phyloP scores from a whole-genome alignment of 2,888 invertebrate genomes.

The Syrphus vitripennis region DNA sequence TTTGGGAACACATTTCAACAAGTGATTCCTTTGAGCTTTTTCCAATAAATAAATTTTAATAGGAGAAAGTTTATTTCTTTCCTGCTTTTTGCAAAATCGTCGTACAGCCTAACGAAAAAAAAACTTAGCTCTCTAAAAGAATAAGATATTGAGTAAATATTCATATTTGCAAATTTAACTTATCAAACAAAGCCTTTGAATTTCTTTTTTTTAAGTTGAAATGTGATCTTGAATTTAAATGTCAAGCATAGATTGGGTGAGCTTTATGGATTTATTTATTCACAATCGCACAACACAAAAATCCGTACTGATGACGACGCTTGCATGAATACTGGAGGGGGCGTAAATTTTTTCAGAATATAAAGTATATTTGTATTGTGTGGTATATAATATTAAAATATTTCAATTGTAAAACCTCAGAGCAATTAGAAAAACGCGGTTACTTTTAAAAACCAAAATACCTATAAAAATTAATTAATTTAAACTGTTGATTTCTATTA shows the following conservation, averaged over 20 bases:
- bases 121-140: background rate
- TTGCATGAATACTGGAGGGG: background rate
- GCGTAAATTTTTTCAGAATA: too few species aligned
- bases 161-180: background rate
- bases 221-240: background rate
- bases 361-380: too few species aligned
- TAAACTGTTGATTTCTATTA: too few species aligned
- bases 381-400: too few species aligned
- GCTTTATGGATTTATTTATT: background rate
- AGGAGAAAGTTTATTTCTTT: background rate
- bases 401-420: too few species aligned
- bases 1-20: conserved; percentile 1
- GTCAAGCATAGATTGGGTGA: background rate
- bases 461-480: too few species aligned
- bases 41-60: background rate
- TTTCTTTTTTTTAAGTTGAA: background rate
- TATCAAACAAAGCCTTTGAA: background rate
- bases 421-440: too few species aligned
- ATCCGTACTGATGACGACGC: background rate
- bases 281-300: background rate
- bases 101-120: background rate
- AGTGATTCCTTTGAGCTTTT: background rate
- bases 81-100: background rate
- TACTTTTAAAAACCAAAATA: too few species aligned
- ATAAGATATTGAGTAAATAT: background rate